Conservation (phyloP, 2,113 vertebrate species). For the Apteryx mantelli region DNA sequence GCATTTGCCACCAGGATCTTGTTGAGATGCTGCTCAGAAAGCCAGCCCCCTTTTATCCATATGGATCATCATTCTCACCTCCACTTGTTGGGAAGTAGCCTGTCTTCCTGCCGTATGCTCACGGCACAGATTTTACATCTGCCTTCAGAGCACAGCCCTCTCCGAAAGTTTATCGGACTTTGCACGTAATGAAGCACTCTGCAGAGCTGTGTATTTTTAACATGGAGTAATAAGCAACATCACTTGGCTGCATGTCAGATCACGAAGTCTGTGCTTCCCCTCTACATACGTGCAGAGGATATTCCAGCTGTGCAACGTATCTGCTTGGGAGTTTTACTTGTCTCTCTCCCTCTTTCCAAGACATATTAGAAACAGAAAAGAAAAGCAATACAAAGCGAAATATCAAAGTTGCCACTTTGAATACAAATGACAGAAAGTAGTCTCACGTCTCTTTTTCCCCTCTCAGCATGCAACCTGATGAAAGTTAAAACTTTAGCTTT, state of each 20-base stretch:
- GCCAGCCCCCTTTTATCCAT: not conserved
- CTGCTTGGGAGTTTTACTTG: not conserved
- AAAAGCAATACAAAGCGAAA: not conserved
- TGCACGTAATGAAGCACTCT: accelerated
- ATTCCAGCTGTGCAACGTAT: not conserved
- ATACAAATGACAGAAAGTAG: not conserved
- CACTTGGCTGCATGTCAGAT: not conserved
- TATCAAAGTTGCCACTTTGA: not conserved
- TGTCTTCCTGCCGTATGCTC: not conserved
- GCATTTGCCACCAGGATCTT: not conserved
- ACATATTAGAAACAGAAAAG: not conserved
- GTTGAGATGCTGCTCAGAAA: not conserved
- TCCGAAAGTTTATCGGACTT: accelerated
- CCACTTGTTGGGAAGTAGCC: not conserved
- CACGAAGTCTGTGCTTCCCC: not conserved
- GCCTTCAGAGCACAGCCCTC: not conserved
- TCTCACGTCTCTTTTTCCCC: not conserved
- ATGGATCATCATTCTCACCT: not conserved
- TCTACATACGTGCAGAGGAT: not conserved
- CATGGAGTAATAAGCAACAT: not conserved
- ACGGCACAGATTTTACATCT: not conserved
- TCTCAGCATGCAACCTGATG: not conserved
- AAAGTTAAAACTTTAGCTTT: not conserved
- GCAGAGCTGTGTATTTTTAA: not conserved
- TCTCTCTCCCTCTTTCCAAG: not conserved